A percentile compares a stretch with the other conserved stretches of the same genome.
Conservation (phyloP, 2,888 invertebrate genomes). For the Drosophila kuntzei region DNA sequence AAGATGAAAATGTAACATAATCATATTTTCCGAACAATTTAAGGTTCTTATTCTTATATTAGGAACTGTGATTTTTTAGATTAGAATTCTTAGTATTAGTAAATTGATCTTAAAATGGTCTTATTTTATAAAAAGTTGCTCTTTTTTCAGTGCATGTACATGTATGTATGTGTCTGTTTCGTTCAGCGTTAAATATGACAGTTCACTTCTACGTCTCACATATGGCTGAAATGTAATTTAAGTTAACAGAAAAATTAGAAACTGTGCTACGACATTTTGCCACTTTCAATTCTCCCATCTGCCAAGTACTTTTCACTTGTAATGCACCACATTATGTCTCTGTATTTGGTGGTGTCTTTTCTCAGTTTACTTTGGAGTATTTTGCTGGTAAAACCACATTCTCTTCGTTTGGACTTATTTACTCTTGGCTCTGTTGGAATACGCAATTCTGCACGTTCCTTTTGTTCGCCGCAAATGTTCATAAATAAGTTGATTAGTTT, state of each 20-base stretch:
- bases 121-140: no score
- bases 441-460: slow-evolving; percentile 76
- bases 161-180: slow-evolving; percentile 8
- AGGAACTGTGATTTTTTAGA: no score
- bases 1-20: no score
- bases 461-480: slow-evolving; percentile 77
- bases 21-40: no score
- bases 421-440: slow-evolving; percentile 46
- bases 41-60: no score
- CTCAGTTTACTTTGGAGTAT: slow-evolving; percentile 27
- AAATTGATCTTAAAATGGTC: no score
- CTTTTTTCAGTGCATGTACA: neutral
- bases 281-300: slow-evolving; percentile 26
- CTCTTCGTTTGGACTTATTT: slow-evolving; percentile 32
- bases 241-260: slow-evolving; percentile 58
- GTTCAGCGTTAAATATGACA: slow-evolving; percentile 59
- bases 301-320: slow-evolving; percentile 25
- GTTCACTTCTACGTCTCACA: slow-evolving; percentile 7
- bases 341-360: slow-evolving; percentile 13
- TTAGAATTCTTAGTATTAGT: no score
- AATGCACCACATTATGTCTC: slow-evolving; percentile 18
- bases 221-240: slow-evolving; percentile 58
- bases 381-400: slow-evolving; percentile 21
- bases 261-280: slow-evolving; percentile 38
- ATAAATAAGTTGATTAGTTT: slow-evolving; percentile 80